phyloP scores from a whole-genome alignment of 2,888 invertebrate genomes.

The Ormia ochracea region DNA sequence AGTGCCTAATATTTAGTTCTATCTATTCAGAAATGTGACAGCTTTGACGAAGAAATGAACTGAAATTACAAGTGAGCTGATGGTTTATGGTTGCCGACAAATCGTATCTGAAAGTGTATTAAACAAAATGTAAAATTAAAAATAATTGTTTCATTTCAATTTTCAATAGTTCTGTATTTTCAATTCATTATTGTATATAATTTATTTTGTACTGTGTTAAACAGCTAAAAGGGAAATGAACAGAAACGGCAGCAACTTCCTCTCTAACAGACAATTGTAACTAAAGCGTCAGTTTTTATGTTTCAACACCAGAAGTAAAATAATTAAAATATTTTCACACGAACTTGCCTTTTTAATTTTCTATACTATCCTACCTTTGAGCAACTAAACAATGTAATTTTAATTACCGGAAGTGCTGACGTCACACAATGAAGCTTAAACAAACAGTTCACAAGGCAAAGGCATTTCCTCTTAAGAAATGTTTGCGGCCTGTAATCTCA shows the following conservation, averaged over 20 bases:
- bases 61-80: neutral
- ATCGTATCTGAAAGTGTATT: neutral
- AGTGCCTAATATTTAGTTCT: neutral
- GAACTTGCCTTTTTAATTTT: neutral
- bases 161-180: neutral
- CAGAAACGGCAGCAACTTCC: neutral
- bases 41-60: neutral
- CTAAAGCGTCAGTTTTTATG: neutral
- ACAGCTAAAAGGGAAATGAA: neutral
- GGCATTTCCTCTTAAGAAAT: neutral
- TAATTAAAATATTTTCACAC: constrained; percentile 11
- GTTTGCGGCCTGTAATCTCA: neutral
- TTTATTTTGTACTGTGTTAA: neutral
- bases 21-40: neutral
- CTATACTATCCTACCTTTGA: constrained; percentile 2
- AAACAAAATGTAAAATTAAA: too few relatives aligned
- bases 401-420: constrained; percentile 28
- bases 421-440: neutral
- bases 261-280: neutral
- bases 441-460: constrained; percentile 34
- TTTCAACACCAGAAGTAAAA: neutral
- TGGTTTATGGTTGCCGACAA: neutral
- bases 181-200: neutral
- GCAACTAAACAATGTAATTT: constrained; percentile 15
- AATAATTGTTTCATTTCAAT: too few relatives aligned